Conservation (phyloP, 2,888 invertebrate species). For the Sinohyriopsis cumingii region DNA sequence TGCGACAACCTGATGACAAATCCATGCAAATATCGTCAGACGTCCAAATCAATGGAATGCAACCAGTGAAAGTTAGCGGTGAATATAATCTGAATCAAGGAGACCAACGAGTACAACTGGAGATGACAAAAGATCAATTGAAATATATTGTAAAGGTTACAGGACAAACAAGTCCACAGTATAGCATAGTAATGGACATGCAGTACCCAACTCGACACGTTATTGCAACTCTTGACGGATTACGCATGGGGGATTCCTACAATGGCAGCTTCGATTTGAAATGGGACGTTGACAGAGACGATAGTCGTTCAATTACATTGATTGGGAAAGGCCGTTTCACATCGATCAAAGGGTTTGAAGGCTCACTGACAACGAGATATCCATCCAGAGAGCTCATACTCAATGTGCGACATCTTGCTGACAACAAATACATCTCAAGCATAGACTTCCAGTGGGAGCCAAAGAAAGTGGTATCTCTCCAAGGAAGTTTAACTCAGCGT, state of each 20-base stretch:
- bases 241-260: slow-evolving; percentile 23
- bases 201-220: slow-evolving; percentile 41
- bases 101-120: slow-evolving; percentile 31
- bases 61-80: slow-evolving; percentile 35
- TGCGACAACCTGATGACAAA: slow-evolving; percentile 23
- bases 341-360: slow-evolving; percentile 26
- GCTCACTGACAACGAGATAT: slow-evolving; percentile 30
- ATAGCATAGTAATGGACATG: slow-evolving; percentile 34
- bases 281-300: slow-evolving; percentile 53
- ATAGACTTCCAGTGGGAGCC: slow-evolving; percentile 36
- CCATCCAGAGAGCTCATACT: slow-evolving; percentile 30
- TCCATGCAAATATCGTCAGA: slow-evolving; percentile 36
- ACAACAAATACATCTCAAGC: slow-evolving; percentile 34
- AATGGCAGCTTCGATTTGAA: slow-evolving; percentile 35
- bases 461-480: slow-evolving; percentile 25
- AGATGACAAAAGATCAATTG: slow-evolving; percentile 26
- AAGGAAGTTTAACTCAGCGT: too few species aligned
- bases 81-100: slow-evolving; percentile 31
- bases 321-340: slow-evolving; percentile 27
- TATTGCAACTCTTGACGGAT: slow-evolving; percentile 35
- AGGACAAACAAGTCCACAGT: slow-evolving; percentile 25
- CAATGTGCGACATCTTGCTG: slow-evolving; percentile 34
- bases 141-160: slow-evolving; percentile 30
- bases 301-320: slow-evolving; percentile 26
- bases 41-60: slow-evolving; percentile 31